Percentiles rank a stretch among this genome's conserved stretches.
Conservation (phyloP, 2,113 vertebrate genomes). For the Oxyura jamaicensis region DNA sequence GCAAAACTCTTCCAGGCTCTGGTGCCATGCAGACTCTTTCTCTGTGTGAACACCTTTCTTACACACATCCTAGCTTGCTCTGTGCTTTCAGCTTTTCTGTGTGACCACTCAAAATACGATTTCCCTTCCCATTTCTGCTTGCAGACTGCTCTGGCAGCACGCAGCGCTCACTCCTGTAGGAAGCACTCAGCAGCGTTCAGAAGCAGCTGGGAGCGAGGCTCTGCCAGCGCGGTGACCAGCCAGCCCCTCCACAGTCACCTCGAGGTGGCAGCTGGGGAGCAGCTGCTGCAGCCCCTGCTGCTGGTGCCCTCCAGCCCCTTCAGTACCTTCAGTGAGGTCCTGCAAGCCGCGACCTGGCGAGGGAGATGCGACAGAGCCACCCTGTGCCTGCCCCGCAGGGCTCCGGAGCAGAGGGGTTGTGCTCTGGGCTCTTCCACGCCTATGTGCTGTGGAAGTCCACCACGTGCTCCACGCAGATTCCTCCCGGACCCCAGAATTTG, state of each 20-base stretch:
- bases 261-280: too few species aligned
- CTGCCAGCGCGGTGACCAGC: fast-evolving
- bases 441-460: neutral
- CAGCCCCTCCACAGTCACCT: neutral
- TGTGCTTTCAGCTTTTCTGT: neutral
- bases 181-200: fast-evolving
- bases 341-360: neutral
- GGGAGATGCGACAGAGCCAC: neutral
- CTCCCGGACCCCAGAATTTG: fast-evolving
- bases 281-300: neutral
- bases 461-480: neutral
- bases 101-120: neutral
- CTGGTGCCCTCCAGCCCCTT: neutral
- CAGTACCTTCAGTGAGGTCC: neutral
- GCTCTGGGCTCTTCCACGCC: neutral
- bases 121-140: neutral
- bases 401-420: neutral
- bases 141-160: neutral
- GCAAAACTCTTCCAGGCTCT: neutral
- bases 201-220: neutral
- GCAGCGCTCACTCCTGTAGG: neutral
- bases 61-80: neutral
- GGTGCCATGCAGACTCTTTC: neutral
- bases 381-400: neutral
- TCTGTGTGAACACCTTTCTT: neutral